These are phyloP conservation scores for Podarcis siculus DNA, from an alignment of 2,797 vertebrate species.

Conservation along the genomic window DNA sequence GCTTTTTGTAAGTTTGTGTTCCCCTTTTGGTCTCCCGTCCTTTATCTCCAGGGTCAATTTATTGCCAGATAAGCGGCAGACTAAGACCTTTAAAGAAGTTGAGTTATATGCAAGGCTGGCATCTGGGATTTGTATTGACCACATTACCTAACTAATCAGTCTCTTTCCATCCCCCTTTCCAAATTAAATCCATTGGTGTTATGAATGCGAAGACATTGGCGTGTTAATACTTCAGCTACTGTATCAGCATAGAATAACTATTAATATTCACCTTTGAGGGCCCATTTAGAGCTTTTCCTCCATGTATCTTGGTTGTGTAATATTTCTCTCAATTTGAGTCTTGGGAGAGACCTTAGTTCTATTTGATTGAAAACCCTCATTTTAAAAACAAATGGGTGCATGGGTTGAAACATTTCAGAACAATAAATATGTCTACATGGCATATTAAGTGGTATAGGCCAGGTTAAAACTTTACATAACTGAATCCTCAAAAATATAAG, in stretches of 20 bases:
- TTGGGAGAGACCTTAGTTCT: neutral
- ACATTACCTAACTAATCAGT: too few relatives aligned
- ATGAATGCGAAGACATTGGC: neutral
- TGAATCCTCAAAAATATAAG: neutral
- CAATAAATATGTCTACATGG: neutral
- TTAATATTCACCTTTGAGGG: neutral
- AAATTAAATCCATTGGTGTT: neutral
- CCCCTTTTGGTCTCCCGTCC: accelerated
- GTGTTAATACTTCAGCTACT: neutral
- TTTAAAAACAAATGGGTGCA: neutral
- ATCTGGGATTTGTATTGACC: neutral
- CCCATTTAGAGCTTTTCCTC: neutral
- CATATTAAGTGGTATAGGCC: neutral
- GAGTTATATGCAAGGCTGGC: too few relatives aligned
- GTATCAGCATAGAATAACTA: neutral
- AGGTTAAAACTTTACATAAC: neutral
- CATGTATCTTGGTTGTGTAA: neutral
- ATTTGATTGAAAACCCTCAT: neutral
- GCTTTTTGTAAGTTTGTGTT: neutral
- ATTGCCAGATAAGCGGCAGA: neutral
- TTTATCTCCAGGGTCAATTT: neutral
- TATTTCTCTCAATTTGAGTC: neutral
- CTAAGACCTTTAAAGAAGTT: too few relatives aligned
- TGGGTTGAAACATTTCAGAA: neutral
- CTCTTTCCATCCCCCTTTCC: too few relatives aligned